Evolutionary conservation across 2,113 vertebrate genomes (phyloP).

Genomic region (Dromas ardeola): DNA sequence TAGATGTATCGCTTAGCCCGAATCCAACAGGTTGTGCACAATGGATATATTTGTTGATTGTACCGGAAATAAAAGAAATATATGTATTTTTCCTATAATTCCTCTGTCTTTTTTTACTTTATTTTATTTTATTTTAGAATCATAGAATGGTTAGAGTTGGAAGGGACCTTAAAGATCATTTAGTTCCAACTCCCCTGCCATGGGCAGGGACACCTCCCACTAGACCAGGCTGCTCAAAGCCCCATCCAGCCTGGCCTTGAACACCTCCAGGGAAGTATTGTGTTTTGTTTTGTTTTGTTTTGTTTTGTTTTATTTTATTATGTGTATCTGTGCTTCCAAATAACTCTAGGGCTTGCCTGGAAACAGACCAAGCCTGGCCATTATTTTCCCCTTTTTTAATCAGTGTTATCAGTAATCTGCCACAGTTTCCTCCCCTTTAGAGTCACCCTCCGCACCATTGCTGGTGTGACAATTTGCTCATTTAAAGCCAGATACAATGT

Average conservation of each 20-base stretch:
- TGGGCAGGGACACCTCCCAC: too few relatives aligned
- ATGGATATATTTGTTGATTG: not conserved
- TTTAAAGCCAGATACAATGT: not conserved
- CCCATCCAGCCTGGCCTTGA: too few relatives aligned
- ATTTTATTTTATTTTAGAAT: not conserved
- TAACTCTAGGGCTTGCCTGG: not conserved
- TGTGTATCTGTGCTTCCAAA: not conserved
- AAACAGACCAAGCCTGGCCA: not conserved
- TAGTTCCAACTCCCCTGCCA: too few relatives aligned
- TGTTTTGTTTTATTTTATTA: not conserved
- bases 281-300: too few relatives aligned
- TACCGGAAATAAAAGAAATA: not conserved
- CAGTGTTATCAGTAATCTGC: not conserved
- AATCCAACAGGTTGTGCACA: not conserved
- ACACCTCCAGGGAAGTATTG: too few relatives aligned
- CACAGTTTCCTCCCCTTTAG: not conserved
- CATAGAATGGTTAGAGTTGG: too few relatives aligned
- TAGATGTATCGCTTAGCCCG: not conserved
- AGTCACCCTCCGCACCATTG: not conserved
- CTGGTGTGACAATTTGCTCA: not conserved
- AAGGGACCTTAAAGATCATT: too few relatives aligned
- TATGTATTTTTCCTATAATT: not conserved
- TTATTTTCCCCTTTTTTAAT: not conserved
- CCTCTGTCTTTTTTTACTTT: not conserved
- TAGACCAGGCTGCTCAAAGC: too few relatives aligned